These are phyloP conservation scores for Crotalus tigris DNA, from an alignment of 2,113 vertebrate species.

Conservation along the genomic window DNA sequence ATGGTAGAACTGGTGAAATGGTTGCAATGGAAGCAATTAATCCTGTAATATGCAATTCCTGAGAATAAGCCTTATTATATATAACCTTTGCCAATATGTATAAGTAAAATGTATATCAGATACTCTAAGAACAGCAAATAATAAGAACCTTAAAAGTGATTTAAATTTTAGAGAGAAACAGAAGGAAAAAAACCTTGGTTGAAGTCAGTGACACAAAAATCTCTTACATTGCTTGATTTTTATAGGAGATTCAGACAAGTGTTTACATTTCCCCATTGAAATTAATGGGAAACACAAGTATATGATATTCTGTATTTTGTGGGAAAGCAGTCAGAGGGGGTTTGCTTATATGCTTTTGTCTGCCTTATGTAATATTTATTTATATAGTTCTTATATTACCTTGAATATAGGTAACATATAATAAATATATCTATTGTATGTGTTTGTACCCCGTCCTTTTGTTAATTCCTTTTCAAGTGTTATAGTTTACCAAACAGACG, in stretches of 20 bases:
- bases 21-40: not conserved
- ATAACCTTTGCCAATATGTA: not conserved
- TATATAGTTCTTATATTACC: not conserved
- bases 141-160: not conserved
- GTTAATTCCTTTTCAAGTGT: constrained; percentile 7
- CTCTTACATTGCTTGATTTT: not conserved
- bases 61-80: not conserved
- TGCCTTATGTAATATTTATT: constrained; percentile 31
- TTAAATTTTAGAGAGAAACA: constrained; percentile 16
- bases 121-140: not conserved
- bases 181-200: not conserved
- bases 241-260: not conserved
- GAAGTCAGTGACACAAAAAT: not conserved
- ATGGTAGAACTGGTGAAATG: not conserved
- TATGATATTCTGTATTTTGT: not conserved
- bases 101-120: not conserved
- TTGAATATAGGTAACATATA: constrained; percentile 4
- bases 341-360: not conserved
- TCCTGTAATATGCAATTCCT: not conserved
- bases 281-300: not conserved
- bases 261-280: not conserved
- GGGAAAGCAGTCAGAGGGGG: not conserved
- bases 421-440: constrained; percentile 6
- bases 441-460: not conserved
- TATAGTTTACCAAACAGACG: not conserved